These are phyloP conservation scores for Perizoma affinitatum DNA, from an alignment of 2,888 invertebrate genomes.

Conservation along the genomic window DNA sequence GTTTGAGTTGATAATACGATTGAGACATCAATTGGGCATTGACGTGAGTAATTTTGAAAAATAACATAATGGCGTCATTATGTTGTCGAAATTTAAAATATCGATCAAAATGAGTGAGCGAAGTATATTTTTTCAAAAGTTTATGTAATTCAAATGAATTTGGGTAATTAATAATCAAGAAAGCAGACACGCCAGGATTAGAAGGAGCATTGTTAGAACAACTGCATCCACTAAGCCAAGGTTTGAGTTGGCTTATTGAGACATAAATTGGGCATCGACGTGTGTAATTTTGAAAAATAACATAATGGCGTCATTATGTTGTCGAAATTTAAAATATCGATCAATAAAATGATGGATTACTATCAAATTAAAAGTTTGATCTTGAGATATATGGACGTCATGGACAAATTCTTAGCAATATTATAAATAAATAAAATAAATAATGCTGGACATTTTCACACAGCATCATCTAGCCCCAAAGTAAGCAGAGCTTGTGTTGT, in stretches of 20 bases:
- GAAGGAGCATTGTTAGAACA: too few relatives aligned
- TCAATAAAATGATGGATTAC: conserved; percentile 18
- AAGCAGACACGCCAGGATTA: too few relatives aligned
- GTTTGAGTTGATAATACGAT: conserved; percentile 4
- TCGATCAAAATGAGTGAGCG: conserved; percentile 2
- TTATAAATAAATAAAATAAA: too few relatives aligned
- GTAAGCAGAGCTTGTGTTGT: too few relatives aligned
- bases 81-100: conserved; percentile 49
- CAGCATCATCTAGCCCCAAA: too few relatives aligned
- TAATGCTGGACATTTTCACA: too few relatives aligned
- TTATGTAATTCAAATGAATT: too few relatives aligned
- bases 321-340: conserved; percentile 48
- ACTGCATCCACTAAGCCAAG: too few relatives aligned
- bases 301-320: conserved; percentile 46
- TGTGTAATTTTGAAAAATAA: conserved; percentile 26
- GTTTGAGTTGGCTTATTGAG: conserved; percentile 4
- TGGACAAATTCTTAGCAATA: conserved; percentile 55
- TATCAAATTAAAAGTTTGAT: conserved; percentile 11
- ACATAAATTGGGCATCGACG: conserved; percentile 14
- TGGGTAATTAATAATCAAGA: too few relatives aligned
- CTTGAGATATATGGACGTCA: conserved; percentile 45
- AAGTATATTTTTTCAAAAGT: not conserved
- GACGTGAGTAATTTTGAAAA: conserved; percentile 19
- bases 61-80: conserved; percentile 46
- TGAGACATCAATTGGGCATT: conserved; percentile 14